Conservation (phyloP, 2,797 vertebrate species). For the Pseudochromis fuscus region DNA sequence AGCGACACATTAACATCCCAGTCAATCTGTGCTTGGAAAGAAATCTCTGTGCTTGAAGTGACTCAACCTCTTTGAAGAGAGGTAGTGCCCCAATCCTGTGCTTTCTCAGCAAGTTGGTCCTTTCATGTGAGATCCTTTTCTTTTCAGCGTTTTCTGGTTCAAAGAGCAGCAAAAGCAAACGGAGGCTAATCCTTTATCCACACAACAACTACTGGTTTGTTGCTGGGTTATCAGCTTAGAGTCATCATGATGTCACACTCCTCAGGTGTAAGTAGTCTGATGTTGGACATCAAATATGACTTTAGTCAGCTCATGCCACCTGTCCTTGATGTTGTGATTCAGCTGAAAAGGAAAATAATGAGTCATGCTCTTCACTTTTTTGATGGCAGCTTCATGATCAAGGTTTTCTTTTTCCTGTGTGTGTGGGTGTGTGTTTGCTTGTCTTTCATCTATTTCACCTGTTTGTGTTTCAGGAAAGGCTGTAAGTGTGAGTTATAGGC, state of each 20-base stretch:
- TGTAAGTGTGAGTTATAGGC: constrained; percentile 34
- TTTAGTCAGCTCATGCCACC: constrained; percentile 66
- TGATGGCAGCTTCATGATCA: constrained; percentile 35
- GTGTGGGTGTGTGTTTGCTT: constrained; percentile 4
- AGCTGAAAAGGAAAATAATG: constrained; percentile 62
- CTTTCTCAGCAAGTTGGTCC: constrained; percentile 74
- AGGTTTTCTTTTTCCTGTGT: constrained; percentile 22
- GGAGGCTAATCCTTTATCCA: constrained; percentile 77
- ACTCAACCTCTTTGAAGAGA: constrained; percentile 77
- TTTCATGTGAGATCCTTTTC: constrained; percentile 77
- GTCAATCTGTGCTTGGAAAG: constrained; percentile 25
- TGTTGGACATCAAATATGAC: constrained; percentile 81
- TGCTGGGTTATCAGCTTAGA: constrained; percentile 78
- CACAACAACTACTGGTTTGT: constrained; percentile 72
- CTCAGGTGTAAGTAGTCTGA: constrained; percentile 74
- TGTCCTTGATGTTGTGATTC: constrained; percentile 68
- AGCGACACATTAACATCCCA: constrained; percentile 16
- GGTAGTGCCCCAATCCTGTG: constrained; percentile 55
- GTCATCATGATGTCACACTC: constrained; percentile 78
- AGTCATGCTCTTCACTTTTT: constrained; percentile 53
- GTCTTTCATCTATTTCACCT: constrained; percentile 10
- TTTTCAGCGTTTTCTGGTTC: constrained; percentile 76
- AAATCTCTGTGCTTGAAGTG: constrained; percentile 64
- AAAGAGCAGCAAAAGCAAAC: constrained; percentile 78
- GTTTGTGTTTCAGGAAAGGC: constrained; percentile 12